Percentiles rank a stretch among this genome's conserved stretches.
These are phyloP conservation scores for Anser brachyrhynchus DNA, from an alignment of 2,113 vertebrate genomes.

Conservation along the genomic window DNA sequence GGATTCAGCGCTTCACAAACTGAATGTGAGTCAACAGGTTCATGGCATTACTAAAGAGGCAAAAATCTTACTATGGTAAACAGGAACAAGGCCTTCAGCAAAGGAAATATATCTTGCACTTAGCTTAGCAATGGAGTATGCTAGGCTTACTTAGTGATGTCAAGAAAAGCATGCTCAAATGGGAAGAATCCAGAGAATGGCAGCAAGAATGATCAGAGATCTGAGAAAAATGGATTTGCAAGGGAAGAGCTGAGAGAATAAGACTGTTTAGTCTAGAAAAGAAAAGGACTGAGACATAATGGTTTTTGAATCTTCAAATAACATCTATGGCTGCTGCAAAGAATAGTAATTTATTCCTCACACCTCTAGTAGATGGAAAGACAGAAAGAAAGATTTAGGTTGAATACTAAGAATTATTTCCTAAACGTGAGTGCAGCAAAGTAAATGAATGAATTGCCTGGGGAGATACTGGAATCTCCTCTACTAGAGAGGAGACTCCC, in stretches of 20 bases:
- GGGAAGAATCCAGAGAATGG: not conserved
- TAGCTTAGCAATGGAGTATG: not conserved
- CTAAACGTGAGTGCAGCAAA: not conserved
- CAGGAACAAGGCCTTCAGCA: not conserved
- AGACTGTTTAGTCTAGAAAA: not conserved
- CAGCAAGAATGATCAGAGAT: not conserved
- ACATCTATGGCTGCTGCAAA: not conserved
- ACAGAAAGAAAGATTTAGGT: not conserved
- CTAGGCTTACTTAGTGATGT: not conserved
- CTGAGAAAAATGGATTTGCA: not conserved
- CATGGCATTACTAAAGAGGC: not conserved
- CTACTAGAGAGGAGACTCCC: fast-evolving
- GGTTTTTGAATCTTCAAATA: not conserved
- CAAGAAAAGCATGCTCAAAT: not conserved
- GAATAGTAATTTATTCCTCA: not conserved
- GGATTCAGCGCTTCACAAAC: not conserved
- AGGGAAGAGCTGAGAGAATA: not conserved
- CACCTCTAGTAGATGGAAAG: not conserved
- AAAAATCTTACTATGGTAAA: not conserved
- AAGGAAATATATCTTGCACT: not conserved
- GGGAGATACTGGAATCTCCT: fast-evolving
- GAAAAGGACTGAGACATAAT: not conserved
- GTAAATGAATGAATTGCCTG: not conserved
- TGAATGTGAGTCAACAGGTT: not conserved
- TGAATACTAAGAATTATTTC: not conserved